Evolutionary conservation across 92 coral and sea anemone genomes (phyloP).

Genomic region (Zoanthus sansibaricus): DNA sequence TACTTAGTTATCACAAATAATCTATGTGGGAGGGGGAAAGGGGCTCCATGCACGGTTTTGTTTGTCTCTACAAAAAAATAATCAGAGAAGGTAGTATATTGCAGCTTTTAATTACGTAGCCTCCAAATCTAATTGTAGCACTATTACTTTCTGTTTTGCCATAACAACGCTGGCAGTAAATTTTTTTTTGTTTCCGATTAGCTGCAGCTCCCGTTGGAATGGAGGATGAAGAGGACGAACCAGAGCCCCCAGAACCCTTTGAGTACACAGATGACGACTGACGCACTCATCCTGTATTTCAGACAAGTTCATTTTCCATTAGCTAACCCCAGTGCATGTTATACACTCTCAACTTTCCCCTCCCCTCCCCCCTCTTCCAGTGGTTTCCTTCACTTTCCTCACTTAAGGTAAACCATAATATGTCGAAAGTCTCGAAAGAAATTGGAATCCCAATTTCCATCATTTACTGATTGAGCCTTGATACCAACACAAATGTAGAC

Average conservation of each 20-base stretch:
- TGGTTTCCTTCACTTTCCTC: not conserved
- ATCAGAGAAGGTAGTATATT: no score
- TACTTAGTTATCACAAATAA: no score
- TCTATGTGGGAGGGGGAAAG: no score
- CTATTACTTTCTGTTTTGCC: no score
- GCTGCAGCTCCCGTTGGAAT: constrained; percentile 84
- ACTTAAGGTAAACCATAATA: not conserved
- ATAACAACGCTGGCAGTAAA: not conserved
- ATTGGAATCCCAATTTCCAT: no score
- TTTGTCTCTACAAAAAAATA: no score
- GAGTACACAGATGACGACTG: constrained; percentile 95
- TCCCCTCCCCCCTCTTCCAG: no score
- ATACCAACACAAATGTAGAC: no score
- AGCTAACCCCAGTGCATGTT: not conserved
- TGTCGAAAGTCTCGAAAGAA: not conserved
- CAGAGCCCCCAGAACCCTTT: constrained; percentile 98
- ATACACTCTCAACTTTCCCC: not conserved
- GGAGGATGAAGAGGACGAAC: constrained; percentile 96
- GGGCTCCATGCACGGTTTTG: no score
- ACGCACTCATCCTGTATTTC: not conserved
- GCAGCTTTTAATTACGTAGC: no score
- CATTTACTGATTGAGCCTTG: no score
- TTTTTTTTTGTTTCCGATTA: constrained; percentile 48
- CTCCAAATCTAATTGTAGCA: no score
- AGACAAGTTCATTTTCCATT: not conserved